Evolutionary conservation across 2,888 invertebrate species (phyloP), one percentile per base, ranked within the genome.

Genomic region (Plagiodera versicolora): DNA sequence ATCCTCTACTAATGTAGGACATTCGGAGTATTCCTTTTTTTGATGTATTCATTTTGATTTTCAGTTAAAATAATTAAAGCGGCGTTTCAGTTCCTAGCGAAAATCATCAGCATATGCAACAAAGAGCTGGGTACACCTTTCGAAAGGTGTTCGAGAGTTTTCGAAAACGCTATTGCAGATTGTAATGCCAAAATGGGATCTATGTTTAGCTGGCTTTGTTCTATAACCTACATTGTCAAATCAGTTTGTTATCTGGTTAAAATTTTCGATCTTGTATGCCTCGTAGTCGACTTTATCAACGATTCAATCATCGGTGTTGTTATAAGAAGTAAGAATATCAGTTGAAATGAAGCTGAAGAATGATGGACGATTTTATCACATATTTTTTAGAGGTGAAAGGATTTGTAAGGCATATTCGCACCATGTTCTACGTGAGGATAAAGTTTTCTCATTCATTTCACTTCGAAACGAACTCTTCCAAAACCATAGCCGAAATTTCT

Each of bases 81-180:
- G 0, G 88, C 87, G 0, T 87, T 87, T 59, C 76, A 83, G 50
- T 94, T 94, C 89, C 78, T 95, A 0, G 85, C 83, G 11, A 85
- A 85, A 52, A 81, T 91, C 39, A 83, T 89, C 2, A 85, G 84
- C 44, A 78, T 87, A 9, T 95, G 94, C 78, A 92, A 92, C 74
- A 83, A 86, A 46, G 86, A 87, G 69, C 80, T 92, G 28, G 92
- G 92, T 0, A 87, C 88, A 0, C 94, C 94, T 0, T 90, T 87
- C 76, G 82, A 87, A 20, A 85, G 89, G 55, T 95, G 95, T 73
- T 77, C 81, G 28, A 80, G 79, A 18, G 84, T 86, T 0, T 86
- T 94, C 48, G 83, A 87, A 4, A 81, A 83, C 0, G 88, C 89
- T 0, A 81, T 86, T 3, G 66, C 79, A 0, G 86, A 87, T 69